Percentiles rank a stretch among this genome's conserved stretches.
phyloP scores from a whole-genome alignment of 2,888 invertebrate genomes.

The Mylabris sibirica region DNA sequence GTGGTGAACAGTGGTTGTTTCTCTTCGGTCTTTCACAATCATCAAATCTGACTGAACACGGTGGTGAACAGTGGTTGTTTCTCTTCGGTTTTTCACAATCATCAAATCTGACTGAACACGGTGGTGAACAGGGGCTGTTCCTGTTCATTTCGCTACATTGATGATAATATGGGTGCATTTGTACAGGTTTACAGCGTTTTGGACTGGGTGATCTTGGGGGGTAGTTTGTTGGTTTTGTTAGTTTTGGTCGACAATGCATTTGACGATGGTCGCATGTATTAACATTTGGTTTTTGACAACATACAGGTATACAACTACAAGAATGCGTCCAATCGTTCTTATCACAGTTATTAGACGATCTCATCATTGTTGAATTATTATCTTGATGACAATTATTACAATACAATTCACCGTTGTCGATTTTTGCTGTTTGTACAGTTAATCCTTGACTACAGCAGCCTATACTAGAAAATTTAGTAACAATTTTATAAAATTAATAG shows the following conservation, averaged over 20 bases:
- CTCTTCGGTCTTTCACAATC: no score
- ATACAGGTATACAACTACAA: slow-evolving; percentile 44
- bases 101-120: slow-evolving; percentile 21
- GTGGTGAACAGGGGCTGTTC: slow-evolving; percentile 18
- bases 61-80: slow-evolving; percentile 16
- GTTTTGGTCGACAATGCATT: slow-evolving; percentile 22
- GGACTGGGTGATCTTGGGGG: slow-evolving; percentile 21
- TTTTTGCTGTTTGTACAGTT: slow-evolving; percentile 45
- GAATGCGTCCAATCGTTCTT: slow-evolving; percentile 38
- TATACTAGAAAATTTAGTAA: slow-evolving; percentile 30
- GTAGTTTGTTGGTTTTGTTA: slow-evolving; percentile 24
- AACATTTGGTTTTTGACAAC: slow-evolving; percentile 15
- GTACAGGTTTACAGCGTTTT: neutral
- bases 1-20: slow-evolving; percentile 16
- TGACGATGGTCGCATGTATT: no score
- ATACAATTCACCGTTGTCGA: slow-evolving; percentile 49
- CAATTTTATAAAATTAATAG: no score
- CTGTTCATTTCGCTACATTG: slow-evolving; percentile 37
- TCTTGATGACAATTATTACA: slow-evolving; percentile 31
- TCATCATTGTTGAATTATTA: slow-evolving; percentile 21
- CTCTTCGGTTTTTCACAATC: no score
- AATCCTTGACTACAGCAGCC: slow-evolving; percentile 44
- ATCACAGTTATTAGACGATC: neutral
- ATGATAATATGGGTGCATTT: neutral
- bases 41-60: slow-evolving; percentile 21